These are phyloP conservation scores for Pangasius djambal DNA, from an alignment of 2,797 vertebrate species.

Conservation along the genomic window DNA sequence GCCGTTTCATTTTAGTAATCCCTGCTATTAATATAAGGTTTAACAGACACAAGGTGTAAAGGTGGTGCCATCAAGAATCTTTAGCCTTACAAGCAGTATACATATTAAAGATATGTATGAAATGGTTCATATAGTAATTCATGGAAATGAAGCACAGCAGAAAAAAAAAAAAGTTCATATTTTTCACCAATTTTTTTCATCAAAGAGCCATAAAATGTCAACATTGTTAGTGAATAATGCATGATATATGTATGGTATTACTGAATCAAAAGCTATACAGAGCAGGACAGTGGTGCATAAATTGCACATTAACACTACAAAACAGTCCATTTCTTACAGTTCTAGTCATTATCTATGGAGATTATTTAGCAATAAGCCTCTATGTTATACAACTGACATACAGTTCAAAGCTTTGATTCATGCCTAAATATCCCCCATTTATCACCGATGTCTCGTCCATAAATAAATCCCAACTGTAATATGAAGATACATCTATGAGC, in stretches of 20 bases:
- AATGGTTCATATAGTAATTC: neutral
- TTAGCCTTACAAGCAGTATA: slow-evolving; percentile 37
- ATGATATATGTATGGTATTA: slow-evolving; percentile 44
- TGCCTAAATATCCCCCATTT: slow-evolving; percentile 43
- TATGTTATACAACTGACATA: slow-evolving; percentile 45
- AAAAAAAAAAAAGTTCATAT: slow-evolving; percentile 5
- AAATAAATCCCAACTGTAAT: slow-evolving; percentile 57
- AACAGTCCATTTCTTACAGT: slow-evolving; percentile 51
- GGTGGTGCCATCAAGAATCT: slow-evolving; percentile 57
- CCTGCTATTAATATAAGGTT: slow-evolving; percentile 78
- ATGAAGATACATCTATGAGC: slow-evolving; percentile 53
- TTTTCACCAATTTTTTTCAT: slow-evolving; percentile 10
- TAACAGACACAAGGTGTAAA: slow-evolving; percentile 67
- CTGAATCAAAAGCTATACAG: slow-evolving; percentile 44
- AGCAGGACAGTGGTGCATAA: slow-evolving; percentile 49
- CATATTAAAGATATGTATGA: neutral
- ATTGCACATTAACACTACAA: slow-evolving; percentile 50
- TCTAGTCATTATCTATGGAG: slow-evolving; percentile 51
- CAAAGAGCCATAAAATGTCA: slow-evolving; percentile 38
- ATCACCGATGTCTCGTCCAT: slow-evolving; percentile 21
- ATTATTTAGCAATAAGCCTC: slow-evolving; percentile 51
- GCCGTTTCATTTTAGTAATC: slow-evolving; percentile 79
- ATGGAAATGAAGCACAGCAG: neutral
- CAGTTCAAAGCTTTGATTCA: slow-evolving; percentile 45
- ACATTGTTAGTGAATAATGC: slow-evolving; percentile 49